Base-by-base conservation (phyloP, 2,113 vertebrate species). In the Ictalurus punctatus region DNA sequence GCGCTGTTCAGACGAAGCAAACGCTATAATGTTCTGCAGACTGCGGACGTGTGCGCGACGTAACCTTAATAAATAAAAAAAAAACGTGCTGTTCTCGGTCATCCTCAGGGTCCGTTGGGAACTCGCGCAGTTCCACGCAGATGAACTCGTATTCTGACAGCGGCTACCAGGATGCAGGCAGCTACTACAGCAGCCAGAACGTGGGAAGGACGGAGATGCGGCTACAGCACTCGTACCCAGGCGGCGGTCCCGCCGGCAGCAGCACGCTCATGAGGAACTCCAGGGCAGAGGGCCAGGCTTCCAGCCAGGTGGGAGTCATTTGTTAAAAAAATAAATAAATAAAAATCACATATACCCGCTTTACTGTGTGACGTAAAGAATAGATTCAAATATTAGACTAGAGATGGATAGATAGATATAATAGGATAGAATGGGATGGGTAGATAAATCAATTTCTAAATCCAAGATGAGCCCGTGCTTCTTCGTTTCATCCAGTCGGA, bases 61-160 rank as follows among this genome's bases (percentile, higher is more conserved):
- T 59, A 37, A 37, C 56, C 80, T 23, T 59, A 23, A 82, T 7
- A 6, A 7, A n/a, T n/a, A n/a, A 7, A 6, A 7, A 48, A 48
- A 6, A 21, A 21, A 23, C 37, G n/a, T 16, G 56, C 30, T 23
- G 13, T 12, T 56, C 19, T 21, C 86, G 93, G 94, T 58, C 0
- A 93, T 80, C 94, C 85, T 93, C 94, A 99, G 98, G 96, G 93
- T 99, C 98, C 16, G 89, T 95, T 73, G 98, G 97, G 92, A 99
- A 99, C 94, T 99, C 98, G 0, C 97, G 96, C 93, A 98, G 97
- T 95, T 98, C 98, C 87, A 97, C 97, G 58, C 98, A 98, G 93
- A 99, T 99, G 97, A 99, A 99, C 95, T 99, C 98, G 7, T 99
- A 99, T 86, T 97, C 98, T 16, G 98, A 99, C 94, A 99, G 98